Conservation (phyloP, 1,140 invertebrate genomes). For the Pentalonia nigronervosa region DNA sequence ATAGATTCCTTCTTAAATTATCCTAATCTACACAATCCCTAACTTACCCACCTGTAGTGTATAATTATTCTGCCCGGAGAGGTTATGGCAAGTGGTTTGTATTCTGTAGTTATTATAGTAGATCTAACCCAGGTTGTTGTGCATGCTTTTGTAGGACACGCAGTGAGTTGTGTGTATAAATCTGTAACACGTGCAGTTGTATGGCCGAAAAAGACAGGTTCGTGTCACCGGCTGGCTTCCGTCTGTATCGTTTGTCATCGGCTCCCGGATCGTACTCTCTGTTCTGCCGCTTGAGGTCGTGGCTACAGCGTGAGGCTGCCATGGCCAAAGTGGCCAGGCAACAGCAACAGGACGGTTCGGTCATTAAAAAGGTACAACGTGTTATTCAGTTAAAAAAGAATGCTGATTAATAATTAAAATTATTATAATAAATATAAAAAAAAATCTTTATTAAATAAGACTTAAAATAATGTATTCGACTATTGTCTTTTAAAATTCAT, state of each 20-base stretch:
- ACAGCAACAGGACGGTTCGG: slow-evolving; percentile 56
- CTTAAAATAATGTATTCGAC: neutral
- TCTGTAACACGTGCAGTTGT: slow-evolving; percentile 48
- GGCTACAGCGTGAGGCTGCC: slow-evolving; percentile 54
- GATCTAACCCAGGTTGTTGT: slow-evolving; percentile 54
- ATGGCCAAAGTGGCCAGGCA: slow-evolving; percentile 55
- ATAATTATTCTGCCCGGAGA: neutral
- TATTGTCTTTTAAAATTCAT: neutral
- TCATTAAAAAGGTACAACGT: slow-evolving; percentile 57
- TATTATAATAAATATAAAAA: neutral
- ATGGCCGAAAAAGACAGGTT: slow-evolving; percentile 56
- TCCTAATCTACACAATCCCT: neutral
- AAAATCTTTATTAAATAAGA: neutral
- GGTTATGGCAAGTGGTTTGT: slow-evolving; percentile 35
- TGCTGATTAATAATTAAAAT: neutral
- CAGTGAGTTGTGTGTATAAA: slow-evolving; percentile 54
- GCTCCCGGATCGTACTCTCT: slow-evolving; percentile 51
- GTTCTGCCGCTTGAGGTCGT: slow-evolving; percentile 56
- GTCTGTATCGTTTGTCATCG: slow-evolving; percentile 55
- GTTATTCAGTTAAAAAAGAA: slow-evolving; percentile 20
- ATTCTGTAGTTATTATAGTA: slow-evolving; percentile 54
- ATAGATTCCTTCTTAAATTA: slow-evolving; percentile 1
- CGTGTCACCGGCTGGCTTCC: slow-evolving; percentile 53
- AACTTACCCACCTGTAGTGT: slow-evolving; percentile 35
- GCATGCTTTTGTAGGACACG: slow-evolving; percentile 58